phyloP scores from a whole-genome alignment of 2,113 vertebrate species.

The Eulemur macaco region DNA sequence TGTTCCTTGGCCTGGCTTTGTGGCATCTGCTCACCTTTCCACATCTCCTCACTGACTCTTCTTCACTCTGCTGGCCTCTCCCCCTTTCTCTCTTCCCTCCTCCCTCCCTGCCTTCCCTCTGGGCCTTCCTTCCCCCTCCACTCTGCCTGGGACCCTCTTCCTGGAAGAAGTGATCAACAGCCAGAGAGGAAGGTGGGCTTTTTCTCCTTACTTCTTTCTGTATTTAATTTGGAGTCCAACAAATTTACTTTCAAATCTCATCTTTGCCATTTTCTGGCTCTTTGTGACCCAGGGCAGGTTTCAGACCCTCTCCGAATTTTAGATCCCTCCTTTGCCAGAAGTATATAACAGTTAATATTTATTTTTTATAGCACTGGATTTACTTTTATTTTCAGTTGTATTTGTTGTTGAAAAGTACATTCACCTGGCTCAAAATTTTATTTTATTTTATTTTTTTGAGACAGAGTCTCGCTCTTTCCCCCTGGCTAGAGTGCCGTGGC shows the following conservation, averaged over 20 bases:
- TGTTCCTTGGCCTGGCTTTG: not conserved
- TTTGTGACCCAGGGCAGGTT: not conserved
- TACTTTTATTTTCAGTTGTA: not conserved
- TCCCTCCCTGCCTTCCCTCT: too few species aligned
- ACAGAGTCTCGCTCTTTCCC: too few species aligned
- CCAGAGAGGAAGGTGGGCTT: not conserved
- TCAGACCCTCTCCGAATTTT: not conserved
- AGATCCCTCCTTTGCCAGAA: not conserved
- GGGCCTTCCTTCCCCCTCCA: not conserved
- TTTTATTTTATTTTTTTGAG: too few species aligned
- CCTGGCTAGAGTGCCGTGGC: too few species aligned
- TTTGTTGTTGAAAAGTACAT: conserved; percentile 11
- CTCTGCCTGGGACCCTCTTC: not conserved
- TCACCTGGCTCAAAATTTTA: not conserved
- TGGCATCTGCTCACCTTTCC: not conserved
- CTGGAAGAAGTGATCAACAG: not conserved
- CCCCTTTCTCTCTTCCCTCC: too few species aligned
- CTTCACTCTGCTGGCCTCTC: not conserved
- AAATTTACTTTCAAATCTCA: not conserved
- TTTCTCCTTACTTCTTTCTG: not conserved
- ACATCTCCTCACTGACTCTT: not conserved
- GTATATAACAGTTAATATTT: not conserved
- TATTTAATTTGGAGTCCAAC: not conserved
- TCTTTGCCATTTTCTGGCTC: not conserved
- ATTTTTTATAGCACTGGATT: not conserved